Evolutionary conservation across 2,888 invertebrate species (phyloP).

Genomic region (Meteorus colon): DNA sequence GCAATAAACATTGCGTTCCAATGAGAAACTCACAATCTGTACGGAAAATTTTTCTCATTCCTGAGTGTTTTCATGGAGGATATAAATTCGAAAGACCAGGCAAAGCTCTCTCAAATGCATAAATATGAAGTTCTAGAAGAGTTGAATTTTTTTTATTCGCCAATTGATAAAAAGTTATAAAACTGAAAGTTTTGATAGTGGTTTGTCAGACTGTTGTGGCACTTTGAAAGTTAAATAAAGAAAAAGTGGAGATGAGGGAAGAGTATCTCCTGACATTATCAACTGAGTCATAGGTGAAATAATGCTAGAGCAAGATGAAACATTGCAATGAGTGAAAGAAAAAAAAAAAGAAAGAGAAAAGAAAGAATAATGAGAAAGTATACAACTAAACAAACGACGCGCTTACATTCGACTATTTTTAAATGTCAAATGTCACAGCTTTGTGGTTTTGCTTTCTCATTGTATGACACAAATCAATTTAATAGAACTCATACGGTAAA

Average conservation of each 20-base stretch:
- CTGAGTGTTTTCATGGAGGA: too few species aligned
- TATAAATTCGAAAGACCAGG: too few species aligned
- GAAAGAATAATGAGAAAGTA: not conserved
- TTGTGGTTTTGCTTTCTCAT: constrained; percentile 13
- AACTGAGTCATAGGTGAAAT: not conserved
- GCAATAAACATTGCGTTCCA: too few species aligned
- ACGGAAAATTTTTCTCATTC: too few species aligned
- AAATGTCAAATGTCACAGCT: constrained; percentile 26
- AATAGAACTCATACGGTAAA: not conserved
- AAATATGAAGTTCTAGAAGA: too few species aligned
- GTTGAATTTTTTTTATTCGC: too few species aligned
- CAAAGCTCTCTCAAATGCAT: too few species aligned
- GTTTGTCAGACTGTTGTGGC: not conserved
- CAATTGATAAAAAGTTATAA: constrained; percentile 6
- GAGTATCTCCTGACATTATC: not conserved
- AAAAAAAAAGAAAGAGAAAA: not conserved
- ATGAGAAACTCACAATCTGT: too few species aligned
- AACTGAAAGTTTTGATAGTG: not conserved
- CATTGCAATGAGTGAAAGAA: not conserved
- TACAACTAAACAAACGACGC: constrained; percentile 8
- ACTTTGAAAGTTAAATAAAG: not conserved
- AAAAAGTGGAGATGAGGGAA: not conserved
- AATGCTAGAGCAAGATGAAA: not conserved
- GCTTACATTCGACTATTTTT: constrained; percentile 10
- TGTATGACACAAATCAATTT: not conserved